Base-by-base conservation (phyloP, 2,888 invertebrate genomes). In the Ypsolopha scabrella region DNA sequence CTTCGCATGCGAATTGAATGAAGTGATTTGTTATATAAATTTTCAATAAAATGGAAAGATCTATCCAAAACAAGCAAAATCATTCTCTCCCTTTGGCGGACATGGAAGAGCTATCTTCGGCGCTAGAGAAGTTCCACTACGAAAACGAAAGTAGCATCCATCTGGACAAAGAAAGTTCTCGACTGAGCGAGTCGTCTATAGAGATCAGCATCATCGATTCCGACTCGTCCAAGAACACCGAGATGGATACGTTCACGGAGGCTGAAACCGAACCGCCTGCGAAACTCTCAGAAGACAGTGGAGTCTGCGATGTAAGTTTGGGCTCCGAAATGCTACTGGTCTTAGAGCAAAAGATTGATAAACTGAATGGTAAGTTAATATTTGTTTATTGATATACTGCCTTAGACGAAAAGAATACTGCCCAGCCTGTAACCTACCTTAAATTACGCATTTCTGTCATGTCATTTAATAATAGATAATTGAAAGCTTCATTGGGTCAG, bases 261-360 rank as follows among this genome's bases (percentile, higher is more conserved):
- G 9, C 33, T 9, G 48, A 36, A n/a, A 55, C 55, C 45, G 57
- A 55, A 34, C 55, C 48, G 41, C 43, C 56, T 3, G 59, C 58
- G 4, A 62, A 63, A 9, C 54, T 60, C 1, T 48, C 24, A 24
- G 45, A 38, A 13, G 69, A 68, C 54, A 67, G 67, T 51, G 68
- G 65, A 1, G 58, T 68, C 33, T 58, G 62, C 13, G 63, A 68
- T 48, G 55, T 51, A 43, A 60, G 36, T 10, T 64, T 8, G 39
- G 49, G 65, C 7, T 57, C 54, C 6, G 72, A 68, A n/a, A 53
- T 59, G 38, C 51, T 77, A 1, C 51, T 55, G 0, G 59, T 61
- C 7, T 58, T 80, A 57, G 80, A 80, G 48, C 60, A 63, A 52
- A 81, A 80, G 58, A 71, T 80, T 36, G 78, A 79, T 55, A 64